These are phyloP conservation scores for Bombus haemorrhoidalis DNA, from an alignment of 1,140 invertebrate species.

Conservation along the genomic window DNA sequence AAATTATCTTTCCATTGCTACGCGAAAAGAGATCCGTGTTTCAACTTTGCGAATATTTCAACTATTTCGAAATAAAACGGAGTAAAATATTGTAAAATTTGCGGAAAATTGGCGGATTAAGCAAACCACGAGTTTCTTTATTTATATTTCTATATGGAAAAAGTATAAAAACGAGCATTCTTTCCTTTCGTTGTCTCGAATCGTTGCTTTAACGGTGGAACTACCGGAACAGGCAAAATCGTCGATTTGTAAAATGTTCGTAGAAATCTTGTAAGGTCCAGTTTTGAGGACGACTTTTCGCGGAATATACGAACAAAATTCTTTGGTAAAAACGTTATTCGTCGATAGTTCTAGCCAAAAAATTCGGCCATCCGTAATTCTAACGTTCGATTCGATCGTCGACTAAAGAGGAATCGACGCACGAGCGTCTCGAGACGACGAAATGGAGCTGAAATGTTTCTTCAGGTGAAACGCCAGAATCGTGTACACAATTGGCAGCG, in stretches of 20 bases:
- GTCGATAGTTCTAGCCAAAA: not conserved
- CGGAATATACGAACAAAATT: no score
- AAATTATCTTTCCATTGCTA: not conserved
- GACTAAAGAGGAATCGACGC: not conserved
- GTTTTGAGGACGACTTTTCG: no score
- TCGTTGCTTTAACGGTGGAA: not conserved
- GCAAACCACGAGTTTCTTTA: slow-evolving; percentile 19
- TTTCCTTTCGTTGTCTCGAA: not conserved
- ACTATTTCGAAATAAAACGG: not conserved
- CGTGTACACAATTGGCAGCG: slow-evolving; percentile 63
- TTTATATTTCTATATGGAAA: not conserved
- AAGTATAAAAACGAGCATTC: not conserved
- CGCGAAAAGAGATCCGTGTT: not conserved
- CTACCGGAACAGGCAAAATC: no score
- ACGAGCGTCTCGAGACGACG: not conserved
- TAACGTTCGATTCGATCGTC: no score
- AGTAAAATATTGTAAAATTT: not conserved
- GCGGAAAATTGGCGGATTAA: slow-evolving; percentile 18
- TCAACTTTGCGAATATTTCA: not conserved
- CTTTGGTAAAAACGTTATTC: not conserved
- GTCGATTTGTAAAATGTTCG: not conserved
- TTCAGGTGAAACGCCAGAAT: slow-evolving; percentile 57
- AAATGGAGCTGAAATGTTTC: slow-evolving; percentile 38
- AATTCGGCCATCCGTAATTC: not conserved
- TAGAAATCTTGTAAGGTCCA: no score